Percentiles rank a stretch among this genome's conserved stretches.
Conservation (phyloP, 2,797 vertebrate genomes). For the Micrastur ruficollis region DNA sequence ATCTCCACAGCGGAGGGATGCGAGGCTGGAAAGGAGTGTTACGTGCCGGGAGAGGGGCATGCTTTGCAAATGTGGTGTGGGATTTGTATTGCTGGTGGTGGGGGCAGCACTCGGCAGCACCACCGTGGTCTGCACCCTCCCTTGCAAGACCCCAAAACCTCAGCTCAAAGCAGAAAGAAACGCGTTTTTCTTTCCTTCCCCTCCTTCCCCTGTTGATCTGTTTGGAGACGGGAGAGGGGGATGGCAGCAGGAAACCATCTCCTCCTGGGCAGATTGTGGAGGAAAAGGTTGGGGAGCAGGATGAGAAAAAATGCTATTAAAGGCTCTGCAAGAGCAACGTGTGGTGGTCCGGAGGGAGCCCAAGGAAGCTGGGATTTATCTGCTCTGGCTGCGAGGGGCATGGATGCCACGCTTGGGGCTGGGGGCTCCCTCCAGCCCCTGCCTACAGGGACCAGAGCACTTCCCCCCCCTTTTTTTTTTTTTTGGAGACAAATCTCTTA, state of each 20-base stretch:
- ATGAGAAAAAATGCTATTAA: not conserved
- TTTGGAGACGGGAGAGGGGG: fast-evolving
- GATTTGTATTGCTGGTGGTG: not conserved
- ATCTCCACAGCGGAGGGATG: not conserved
- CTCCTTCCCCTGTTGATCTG: not conserved
- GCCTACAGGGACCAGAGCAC: not conserved
- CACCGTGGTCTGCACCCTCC: not conserved
- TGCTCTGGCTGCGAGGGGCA: fast-evolving
- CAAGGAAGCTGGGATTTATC: not conserved
- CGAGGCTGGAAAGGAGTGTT: not conserved
- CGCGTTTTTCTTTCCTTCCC: not conserved
- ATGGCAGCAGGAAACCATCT: not conserved
- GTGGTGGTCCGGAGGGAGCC: not conserved
- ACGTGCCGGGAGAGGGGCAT: not conserved
- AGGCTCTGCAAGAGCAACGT: not conserved
- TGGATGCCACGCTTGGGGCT: not conserved
- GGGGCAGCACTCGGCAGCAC: not conserved
- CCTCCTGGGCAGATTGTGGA: not conserved
- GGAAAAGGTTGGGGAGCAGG: not conserved
- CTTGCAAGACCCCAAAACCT: not conserved
- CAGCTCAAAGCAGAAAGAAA: not conserved
- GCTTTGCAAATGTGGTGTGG: not conserved
- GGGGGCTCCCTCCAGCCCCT: not conserved
- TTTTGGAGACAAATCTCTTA: not conserved
- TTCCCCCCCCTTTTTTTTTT: too few species aligned